phyloP scores from a whole-genome alignment of 2,113 vertebrate genomes.

The Malurus cyaneus region DNA sequence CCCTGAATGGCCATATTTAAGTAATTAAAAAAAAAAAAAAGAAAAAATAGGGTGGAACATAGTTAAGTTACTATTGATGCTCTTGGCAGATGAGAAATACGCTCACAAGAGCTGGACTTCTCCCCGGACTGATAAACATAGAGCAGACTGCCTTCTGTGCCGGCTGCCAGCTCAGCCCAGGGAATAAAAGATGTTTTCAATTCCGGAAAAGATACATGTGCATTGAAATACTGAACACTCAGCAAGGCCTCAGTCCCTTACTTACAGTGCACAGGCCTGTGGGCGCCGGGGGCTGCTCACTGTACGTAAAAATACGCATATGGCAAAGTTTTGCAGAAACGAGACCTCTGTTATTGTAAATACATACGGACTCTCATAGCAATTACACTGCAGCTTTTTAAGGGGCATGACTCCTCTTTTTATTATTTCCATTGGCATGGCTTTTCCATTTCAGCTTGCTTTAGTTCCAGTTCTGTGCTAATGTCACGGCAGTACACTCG shows the following conservation, averaged over 20 bases:
- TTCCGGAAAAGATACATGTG: not conserved
- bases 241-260: not conserved
- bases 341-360: not conserved
- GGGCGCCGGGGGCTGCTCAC: not conserved
- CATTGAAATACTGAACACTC: not conserved
- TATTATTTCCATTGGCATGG: not conserved
- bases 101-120: not conserved
- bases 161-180: not conserved
- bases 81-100: not conserved
- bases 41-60: not conserved
- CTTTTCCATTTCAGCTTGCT: not conserved
- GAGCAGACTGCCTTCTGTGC: slow-evolving; percentile 12
- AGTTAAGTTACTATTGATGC: not conserved
- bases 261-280: not conserved
- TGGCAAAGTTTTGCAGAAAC: not conserved
- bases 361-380: not conserved
- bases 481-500: not conserved
- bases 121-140: slow-evolving; percentile 1
- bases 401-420: not conserved
- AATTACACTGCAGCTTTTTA: not conserved
- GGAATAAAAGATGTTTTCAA: slow-evolving; percentile 46
- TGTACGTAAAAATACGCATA: not conserved
- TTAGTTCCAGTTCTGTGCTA: not conserved
- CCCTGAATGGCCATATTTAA: not conserved
- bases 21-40: not conserved